A percentile compares a stretch with the other conserved stretches of the same genome.
Evolutionary conservation across 2,888 invertebrate species (phyloP).

Genomic region (Ommatoiulus sabulosus): DNA sequence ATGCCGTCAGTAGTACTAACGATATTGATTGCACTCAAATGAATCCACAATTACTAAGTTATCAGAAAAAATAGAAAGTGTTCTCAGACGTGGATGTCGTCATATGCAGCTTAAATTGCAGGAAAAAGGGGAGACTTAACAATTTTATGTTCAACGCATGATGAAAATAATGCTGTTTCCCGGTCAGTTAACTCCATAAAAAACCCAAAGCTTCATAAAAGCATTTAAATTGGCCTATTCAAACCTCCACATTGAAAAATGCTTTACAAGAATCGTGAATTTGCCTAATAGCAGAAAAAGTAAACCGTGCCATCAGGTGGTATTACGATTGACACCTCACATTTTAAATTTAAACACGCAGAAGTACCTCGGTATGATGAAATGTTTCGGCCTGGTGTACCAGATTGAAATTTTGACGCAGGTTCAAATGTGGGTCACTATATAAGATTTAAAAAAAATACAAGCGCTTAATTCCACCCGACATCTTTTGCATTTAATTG

Average conservation of each 20-base stretch:
- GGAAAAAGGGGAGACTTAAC: not conserved
- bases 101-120: too few relatives aligned
- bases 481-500: not conserved
- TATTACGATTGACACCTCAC: conserved; percentile 15
- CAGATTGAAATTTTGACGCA: not conserved
- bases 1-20: too few relatives aligned
- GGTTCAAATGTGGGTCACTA: not conserved
- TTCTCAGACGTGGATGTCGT: too few relatives aligned
- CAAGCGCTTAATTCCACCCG: not conserved
- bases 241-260: not conserved
- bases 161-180: not conserved
- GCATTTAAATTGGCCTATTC: conserved; percentile 31
- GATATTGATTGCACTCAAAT: too few relatives aligned
- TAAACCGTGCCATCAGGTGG: conserved; percentile 38
- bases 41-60: too few relatives aligned
- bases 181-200: not conserved
- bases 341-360: not conserved
- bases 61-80: too few relatives aligned
- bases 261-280: not conserved
- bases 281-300: not conserved
- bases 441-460: not conserved
- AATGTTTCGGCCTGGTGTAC: not conserved
- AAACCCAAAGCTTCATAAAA: conserved; percentile 1
- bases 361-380: not conserved
- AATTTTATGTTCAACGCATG: not conserved